Base-by-base conservation (phyloP, 2,797 vertebrate genomes). In the Carapus acus region DNA sequence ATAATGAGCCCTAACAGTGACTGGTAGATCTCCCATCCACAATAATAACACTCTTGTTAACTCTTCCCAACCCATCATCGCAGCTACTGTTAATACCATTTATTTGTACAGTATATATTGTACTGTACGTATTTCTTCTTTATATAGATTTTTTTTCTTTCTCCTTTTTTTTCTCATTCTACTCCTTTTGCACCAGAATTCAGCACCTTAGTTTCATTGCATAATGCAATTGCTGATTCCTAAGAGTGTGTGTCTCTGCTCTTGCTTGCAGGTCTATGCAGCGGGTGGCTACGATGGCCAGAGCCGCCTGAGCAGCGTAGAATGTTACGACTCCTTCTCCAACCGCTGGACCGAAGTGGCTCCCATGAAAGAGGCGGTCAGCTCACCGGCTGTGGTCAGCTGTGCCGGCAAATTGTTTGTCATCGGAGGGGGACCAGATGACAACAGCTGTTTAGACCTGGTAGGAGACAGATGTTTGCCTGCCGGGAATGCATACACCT, bases 281-380 rank as follows among this genome's bases (percentile, higher is more conserved):
- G 93, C 98, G 6, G 96, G 96, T 22, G 96, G 96, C 15, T 99
- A 95, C 1, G 96, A 99, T 16, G 96, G 96, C 19, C 94, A 97
- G 80, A 93, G 87, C 77, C 92, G 93, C 23, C 87, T 99, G 49
- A 97, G 88, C 88, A 98, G 92, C 0, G 93, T 93, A 8, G 96
- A 99, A 79, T 97, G 94, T 59, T 99, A 99, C 0, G 96, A 99
- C 77, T 98, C 92, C 0, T 98, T 98, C 84, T 96, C 94, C 36
- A 99, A 99, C 76, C 94, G 94, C 62, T 99, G 96, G 96, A 95
- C 90, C 0, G 95, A 98, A 76, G 93, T 98, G 62, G 93, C 93
- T 40, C 92, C 93, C 27, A 89, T 99, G 46, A 97, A 96, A 67
- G 94, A 96, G 82, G 96, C 95, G 0, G 95, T 99, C 56, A 97